Percentiles rank a stretch among this genome's conserved stretches.
phyloP scores from a whole-genome alignment of 2,113 vertebrate species.

The Sterna hirundo region DNA sequence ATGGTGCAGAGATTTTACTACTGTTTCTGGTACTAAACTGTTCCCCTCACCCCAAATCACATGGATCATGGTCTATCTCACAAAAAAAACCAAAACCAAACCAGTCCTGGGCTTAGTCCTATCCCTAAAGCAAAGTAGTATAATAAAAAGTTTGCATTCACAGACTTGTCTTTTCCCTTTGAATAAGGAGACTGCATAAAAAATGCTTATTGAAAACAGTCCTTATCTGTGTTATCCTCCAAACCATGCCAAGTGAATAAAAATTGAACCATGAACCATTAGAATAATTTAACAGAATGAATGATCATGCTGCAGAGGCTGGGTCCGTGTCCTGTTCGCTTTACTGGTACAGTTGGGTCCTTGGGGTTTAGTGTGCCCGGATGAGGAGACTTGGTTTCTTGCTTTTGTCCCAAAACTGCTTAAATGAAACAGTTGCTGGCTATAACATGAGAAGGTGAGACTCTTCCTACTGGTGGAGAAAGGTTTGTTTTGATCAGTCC shows the following conservation, averaged over 20 bases:
- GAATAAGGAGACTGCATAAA: neutral
- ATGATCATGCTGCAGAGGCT: neutral
- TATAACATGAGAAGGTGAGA: neutral
- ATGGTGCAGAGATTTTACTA: neutral
- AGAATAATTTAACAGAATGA: neutral
- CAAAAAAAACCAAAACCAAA: neutral
- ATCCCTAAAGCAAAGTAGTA: neutral
- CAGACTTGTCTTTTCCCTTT: neutral
- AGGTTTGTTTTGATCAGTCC: neutral
- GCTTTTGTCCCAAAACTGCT: neutral
- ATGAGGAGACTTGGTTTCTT: neutral
- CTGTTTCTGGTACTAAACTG: neutral
- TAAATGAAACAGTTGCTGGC: neutral
- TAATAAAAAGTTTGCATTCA: neutral
- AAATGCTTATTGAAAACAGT: neutral
- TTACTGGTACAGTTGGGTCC: neutral
- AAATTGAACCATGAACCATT: neutral
- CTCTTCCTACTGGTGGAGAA: neutral
- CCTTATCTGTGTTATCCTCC: neutral
- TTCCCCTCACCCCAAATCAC: neutral
- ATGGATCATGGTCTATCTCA: neutral
- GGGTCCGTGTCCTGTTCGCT: neutral
- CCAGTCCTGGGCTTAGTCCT: neutral
- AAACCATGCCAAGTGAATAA: neutral
- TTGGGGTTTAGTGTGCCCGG: neutral